Conservation (phyloP, 2,888 invertebrate genomes). For the Julus scandinavius region DNA sequence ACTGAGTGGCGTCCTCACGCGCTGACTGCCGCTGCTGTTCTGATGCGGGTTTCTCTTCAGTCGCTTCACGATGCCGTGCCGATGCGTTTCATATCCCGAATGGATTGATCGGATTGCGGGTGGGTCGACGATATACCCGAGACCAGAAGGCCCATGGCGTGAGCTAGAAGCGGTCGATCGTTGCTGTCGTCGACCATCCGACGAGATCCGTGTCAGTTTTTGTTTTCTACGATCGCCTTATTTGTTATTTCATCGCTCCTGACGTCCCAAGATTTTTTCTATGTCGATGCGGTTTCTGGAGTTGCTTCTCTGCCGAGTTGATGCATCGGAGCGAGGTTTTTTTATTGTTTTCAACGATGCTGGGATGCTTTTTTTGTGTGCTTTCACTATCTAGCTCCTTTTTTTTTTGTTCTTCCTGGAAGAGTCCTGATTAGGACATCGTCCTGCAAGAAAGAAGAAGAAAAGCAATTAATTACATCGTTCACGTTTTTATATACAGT, state of each 20-base stretch:
- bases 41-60: neutral
- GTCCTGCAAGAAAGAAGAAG: slow-evolving; percentile 6
- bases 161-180: neutral
- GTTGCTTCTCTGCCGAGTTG: neutral
- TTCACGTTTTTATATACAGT: neutral
- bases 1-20: neutral
- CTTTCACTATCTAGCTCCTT: neutral
- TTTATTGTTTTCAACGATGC: neutral
- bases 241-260: neutral
- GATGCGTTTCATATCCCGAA: neutral
- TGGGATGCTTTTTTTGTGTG: neutral
- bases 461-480: slow-evolving; percentile 6
- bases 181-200: neutral
- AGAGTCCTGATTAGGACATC: slow-evolving; percentile 1
- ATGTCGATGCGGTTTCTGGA: neutral
- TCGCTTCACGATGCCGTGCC: neutral
- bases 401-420: neutral
- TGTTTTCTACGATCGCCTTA: neutral
- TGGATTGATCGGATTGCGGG: slow-evolving; percentile 37
- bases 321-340: neutral
- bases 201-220: neutral
- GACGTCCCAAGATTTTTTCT: neutral
- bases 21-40: neutral
- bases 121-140: neutral
- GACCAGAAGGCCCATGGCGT: neutral